Evolutionary conservation across 2,888 invertebrate species (phyloP).

Genomic region (Aradus depressus): DNA sequence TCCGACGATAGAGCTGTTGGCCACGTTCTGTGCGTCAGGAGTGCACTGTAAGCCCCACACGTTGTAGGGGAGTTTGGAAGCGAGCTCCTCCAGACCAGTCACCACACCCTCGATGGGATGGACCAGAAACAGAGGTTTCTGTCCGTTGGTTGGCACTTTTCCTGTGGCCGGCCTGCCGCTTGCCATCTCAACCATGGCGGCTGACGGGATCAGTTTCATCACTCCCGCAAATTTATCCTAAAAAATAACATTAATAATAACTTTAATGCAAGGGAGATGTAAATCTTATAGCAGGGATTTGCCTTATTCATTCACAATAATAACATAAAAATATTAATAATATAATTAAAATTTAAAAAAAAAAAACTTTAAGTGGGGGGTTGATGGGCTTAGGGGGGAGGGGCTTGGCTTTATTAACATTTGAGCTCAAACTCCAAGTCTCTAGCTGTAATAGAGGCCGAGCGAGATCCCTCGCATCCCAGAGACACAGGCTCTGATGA

Average conservation of each 20-base stretch:
- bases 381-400: too few relatives aligned
- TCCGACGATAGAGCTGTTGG: constrained; percentile 55
- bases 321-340: too few relatives aligned
- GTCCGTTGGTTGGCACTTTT: constrained; percentile 35
- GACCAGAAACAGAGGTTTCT: constrained; percentile 41
- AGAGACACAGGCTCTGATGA: too few relatives aligned
- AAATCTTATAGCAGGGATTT: too few relatives aligned
- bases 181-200: constrained; percentile 25
- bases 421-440: too few relatives aligned
- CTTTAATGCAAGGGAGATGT: too few relatives aligned
- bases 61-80: constrained; percentile 52
- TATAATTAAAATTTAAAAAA: too few relatives aligned
- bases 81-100: constrained; percentile 56
- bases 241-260: background rate
- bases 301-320: too few relatives aligned
- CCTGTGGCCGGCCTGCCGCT: constrained; percentile 21
- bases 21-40: constrained; percentile 55
- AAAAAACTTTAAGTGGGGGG: too few relatives aligned
- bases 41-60: constrained; percentile 87
- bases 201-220: constrained; percentile 21
- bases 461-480: too few relatives aligned
- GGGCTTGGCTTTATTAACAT: too few relatives aligned
- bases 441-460: too few relatives aligned
- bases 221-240: constrained; percentile 4
- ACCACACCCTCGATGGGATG: constrained; percentile 87